phyloP scores from a whole-genome alignment of 2,797 vertebrate genomes.

The Eulemur mongoz region DNA sequence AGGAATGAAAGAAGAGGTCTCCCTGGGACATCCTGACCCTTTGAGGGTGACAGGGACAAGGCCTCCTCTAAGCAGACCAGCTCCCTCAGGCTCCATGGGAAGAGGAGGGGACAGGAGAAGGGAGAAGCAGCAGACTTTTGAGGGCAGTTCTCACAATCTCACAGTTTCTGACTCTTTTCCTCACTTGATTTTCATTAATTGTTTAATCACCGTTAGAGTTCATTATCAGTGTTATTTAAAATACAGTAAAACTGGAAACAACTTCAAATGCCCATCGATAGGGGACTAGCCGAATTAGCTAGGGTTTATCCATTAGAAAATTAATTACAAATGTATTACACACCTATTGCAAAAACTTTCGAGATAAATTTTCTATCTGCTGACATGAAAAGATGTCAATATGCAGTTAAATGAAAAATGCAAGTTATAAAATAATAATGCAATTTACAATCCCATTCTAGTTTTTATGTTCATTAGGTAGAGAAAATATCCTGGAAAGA shows the following conservation, averaged over 20 bases:
- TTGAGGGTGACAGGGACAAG: background rate
- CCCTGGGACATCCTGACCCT: background rate
- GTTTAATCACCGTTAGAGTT: background rate
- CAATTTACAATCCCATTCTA: background rate
- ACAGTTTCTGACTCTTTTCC: background rate
- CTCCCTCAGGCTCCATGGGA: background rate
- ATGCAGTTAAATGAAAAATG: conserved; percentile 2
- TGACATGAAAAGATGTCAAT: background rate
- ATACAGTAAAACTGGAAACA: background rate
- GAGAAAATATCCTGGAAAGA: background rate
- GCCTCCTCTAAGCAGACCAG: background rate
- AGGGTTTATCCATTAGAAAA: conserved; percentile 4
- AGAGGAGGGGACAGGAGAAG: background rate
- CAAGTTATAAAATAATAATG: conserved; percentile 41
- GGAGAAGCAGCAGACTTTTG: background rate
- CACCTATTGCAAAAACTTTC: background rate
- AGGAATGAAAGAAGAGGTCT: background rate
- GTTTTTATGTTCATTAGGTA: background rate
- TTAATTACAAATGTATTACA: background rate
- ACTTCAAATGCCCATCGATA: background rate
- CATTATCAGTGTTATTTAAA: background rate
- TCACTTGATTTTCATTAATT: conserved; percentile 39
- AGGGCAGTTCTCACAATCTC: background rate
- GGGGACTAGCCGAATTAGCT: background rate
- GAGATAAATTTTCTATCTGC: background rate